Evolutionary conservation across 30 jellyfish, hydroid and myxozoan genomes (phyloP).

Genomic region (Nemopilema nomurai): DNA sequence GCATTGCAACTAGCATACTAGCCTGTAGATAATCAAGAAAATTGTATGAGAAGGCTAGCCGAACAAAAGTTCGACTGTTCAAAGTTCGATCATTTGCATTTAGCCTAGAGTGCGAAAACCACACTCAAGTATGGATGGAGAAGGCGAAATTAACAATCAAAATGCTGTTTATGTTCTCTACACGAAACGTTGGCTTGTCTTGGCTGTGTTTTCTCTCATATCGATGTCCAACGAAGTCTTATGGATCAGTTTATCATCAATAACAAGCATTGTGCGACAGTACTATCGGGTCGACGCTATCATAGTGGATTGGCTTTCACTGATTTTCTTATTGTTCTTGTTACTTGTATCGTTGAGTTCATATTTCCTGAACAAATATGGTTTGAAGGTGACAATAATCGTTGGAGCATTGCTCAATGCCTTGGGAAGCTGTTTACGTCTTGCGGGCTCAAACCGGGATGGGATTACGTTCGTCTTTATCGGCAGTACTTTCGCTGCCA

Average conservation of each 20-base stretch:
- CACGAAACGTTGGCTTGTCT: constrained; percentile 81
- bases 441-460: constrained; percentile 65
- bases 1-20: too few relatives aligned
- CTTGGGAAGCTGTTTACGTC: constrained; percentile 76
- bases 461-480: constrained; percentile 73
- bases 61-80: too few relatives aligned
- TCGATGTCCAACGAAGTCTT: constrained; percentile 83
- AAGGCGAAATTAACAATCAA: too few relatives aligned
- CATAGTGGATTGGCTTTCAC: constrained; percentile 78
- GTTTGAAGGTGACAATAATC: constrained; percentile 71
- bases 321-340: constrained; percentile 65
- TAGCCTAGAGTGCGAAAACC: too few relatives aligned
- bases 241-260: constrained; percentile 85
- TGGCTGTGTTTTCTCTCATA: constrained; percentile 83
- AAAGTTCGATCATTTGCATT: too few relatives aligned
- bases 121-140: too few relatives aligned
- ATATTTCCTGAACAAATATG: constrained; percentile 56
- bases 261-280: constrained; percentile 72
- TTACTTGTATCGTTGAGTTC: constrained; percentile 56
- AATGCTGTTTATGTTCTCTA: constrained; percentile 6
- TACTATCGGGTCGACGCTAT: constrained; percentile 70
- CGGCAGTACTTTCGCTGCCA: constrained; percentile 81
- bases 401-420: constrained; percentile 78
- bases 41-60: too few relatives aligned
- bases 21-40: too few relatives aligned